phyloP scores from a whole-genome alignment of 2,888 invertebrate species.

The Polia nebulosa region DNA sequence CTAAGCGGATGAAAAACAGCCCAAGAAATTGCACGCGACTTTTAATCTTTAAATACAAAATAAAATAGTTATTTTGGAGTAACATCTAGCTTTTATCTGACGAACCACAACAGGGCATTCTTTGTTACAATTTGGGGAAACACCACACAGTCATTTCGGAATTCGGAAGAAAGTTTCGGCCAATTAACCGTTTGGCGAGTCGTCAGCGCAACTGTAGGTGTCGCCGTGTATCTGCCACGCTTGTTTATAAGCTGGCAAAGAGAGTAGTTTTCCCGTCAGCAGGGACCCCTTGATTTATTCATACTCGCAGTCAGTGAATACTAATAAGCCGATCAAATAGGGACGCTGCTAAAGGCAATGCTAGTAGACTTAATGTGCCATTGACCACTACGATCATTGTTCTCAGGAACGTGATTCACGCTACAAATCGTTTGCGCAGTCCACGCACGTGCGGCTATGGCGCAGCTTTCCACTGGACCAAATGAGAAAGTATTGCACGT shows the following conservation, averaged over 20 bases:
- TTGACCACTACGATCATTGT: slow-evolving; percentile 49
- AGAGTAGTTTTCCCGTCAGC: slow-evolving; percentile 77
- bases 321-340: slow-evolving; percentile 72
- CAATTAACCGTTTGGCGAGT: slow-evolving; percentile 76
- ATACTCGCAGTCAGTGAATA: slow-evolving; percentile 75
- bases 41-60: slow-evolving; percentile 16
- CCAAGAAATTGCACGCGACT: slow-evolving; percentile 23
- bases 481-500: slow-evolving; percentile 59
- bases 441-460: slow-evolving; percentile 70
- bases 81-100: slow-evolving; percentile 49
- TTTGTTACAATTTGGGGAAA: slow-evolving; percentile 75
- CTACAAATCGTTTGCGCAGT: slow-evolving; percentile 62
- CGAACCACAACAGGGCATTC: slow-evolving; percentile 62
- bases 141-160: slow-evolving; percentile 77
- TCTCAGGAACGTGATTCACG: slow-evolving; percentile 47
- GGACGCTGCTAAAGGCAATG: slow-evolving; percentile 41
- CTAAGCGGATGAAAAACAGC: slow-evolving; percentile 4
- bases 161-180: slow-evolving; percentile 70
- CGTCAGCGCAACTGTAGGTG: slow-evolving; percentile 70
- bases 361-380: slow-evolving; percentile 31
- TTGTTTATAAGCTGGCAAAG: slow-evolving; percentile 81
- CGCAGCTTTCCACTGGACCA: slow-evolving; percentile 70
- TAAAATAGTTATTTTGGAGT: slow-evolving; percentile 34
- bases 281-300: slow-evolving; percentile 81
- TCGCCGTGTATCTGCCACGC: slow-evolving; percentile 74